Evolutionary conservation across 2,888 invertebrate genomes (phyloP), one percentile per base, ranked within the genome.

Genomic region (Endomychus coccineus): DNA sequence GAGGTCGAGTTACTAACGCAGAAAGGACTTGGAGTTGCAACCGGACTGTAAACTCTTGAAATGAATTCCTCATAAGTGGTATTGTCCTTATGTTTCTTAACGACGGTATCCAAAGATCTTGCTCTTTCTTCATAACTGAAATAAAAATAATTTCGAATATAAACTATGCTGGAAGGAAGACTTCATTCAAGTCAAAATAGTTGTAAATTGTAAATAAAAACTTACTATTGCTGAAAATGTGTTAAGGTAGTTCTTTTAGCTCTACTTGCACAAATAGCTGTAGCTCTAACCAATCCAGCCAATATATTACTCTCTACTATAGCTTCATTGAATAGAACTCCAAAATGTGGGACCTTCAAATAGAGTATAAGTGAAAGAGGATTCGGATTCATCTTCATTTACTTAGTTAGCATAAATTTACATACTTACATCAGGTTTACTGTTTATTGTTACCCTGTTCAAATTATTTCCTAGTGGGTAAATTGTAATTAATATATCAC

Each of bases 401-500:
- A 19, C 5, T 19, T 19, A 6, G 5, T 7, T 6, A 19, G 7
- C 5, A 19, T 19, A 19, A 19, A 19, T 19, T 19, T n/a, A 27
- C 14, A 12, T 33, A 54, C 71, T 69, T 59, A 89, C 89, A 63
- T 89, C 88, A 1, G 83, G 78, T 59, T 91, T 91, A 52, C 88
- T 77, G 46, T 85, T 80, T 39, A 95, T 84, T 41, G 92, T 90
- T 51, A 92, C 83, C 40, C 95, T 75, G 64, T 85, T 87, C 40
- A 96, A 70, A 34, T 85, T 83, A 57, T 86, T 86, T 33, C 80
- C 77, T 54, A 96, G 70, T 2, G 97, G 96, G 71, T 98, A 97
- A 55, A 99, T 86, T 27, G 85, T 88, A 58, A 98, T 91, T 42
- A 98, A 77, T 45, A 98, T 91, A 72, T 98, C 98, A 65, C 96